Evolutionary conservation across 2,888 invertebrate species (phyloP).

Genomic region (Eristalis pertinax): DNA sequence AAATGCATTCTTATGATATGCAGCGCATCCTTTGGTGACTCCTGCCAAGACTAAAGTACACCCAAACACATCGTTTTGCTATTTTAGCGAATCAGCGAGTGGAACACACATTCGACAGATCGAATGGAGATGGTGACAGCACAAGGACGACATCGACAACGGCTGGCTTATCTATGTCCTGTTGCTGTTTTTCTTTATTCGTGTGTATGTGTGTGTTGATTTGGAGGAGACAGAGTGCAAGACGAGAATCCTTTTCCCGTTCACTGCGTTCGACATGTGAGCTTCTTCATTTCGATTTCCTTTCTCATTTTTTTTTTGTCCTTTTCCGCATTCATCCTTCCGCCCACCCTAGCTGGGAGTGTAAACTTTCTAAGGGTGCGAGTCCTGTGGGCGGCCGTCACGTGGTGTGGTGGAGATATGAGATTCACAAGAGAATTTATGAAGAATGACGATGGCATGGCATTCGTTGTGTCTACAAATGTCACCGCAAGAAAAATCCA

Average conservation of each 20-base stretch:
- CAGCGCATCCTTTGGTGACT: slow-evolving; percentile 51
- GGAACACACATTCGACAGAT: slow-evolving; percentile 56
- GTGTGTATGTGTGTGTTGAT: too few relatives aligned
- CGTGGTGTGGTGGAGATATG: background rate
- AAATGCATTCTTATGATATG: slow-evolving; percentile 69
- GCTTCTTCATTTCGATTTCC: slow-evolving; percentile 54
- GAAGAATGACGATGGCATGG: slow-evolving; percentile 68
- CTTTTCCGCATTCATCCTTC: background rate
- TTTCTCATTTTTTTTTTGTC: background rate
- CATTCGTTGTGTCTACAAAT: slow-evolving; percentile 71
- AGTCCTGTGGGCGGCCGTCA: background rate
- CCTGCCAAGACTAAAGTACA: slow-evolving; percentile 2
- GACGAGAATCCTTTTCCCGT: slow-evolving; percentile 62
- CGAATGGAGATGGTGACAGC: slow-evolving; percentile 51
- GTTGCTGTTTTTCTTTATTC: slow-evolving; percentile 40
- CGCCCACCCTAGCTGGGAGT: slow-evolving; percentile 10
- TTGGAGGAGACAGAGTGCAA: slow-evolving; percentile 24
- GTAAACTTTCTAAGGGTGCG: slow-evolving; percentile 27
- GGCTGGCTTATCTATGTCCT: slow-evolving; percentile 42
- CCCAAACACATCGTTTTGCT: slow-evolving; percentile 53
- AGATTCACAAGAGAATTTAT: slow-evolving; percentile 52
- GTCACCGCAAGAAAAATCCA: slow-evolving; percentile 70
- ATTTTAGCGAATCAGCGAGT: slow-evolving; percentile 70
- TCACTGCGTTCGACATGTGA: slow-evolving; percentile 71
- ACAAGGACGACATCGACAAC: slow-evolving; percentile 31